Evolutionary conservation across 1,140 invertebrate species (phyloP).

Genomic region (Orchesella cincta): DNA sequence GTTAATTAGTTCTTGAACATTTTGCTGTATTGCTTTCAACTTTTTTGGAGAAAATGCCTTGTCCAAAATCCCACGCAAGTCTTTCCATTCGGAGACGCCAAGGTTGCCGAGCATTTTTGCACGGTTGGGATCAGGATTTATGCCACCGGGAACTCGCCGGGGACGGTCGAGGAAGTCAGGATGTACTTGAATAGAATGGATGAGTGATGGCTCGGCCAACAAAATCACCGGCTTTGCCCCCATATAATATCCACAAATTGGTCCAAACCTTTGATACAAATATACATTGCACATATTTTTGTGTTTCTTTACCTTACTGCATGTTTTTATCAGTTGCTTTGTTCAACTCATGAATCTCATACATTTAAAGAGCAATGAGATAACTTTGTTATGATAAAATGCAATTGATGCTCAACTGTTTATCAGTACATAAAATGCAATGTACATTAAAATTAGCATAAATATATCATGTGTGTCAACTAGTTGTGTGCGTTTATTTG

Average conservation of each 20-base stretch:
- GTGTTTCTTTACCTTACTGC: neutral
- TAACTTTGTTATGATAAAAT: neutral
- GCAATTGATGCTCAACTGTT: neutral
- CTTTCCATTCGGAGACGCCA: conserved; percentile 31
- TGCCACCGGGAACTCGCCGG: conserved; percentile 43
- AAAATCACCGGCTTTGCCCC: conserved; percentile 43
- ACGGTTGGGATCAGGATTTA: conserved; percentile 41
- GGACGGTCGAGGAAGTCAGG: conserved; percentile 32
- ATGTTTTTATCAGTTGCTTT: neutral
- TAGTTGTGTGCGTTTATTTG: no score
- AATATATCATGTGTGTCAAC: no score
- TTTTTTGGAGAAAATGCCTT: conserved; percentile 8
- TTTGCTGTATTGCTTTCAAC: conserved; percentile 16
- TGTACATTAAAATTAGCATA: no score
- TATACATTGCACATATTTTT: neutral
- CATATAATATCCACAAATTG: conserved; percentile 42
- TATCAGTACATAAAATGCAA: neutral
- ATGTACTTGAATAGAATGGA: neutral
- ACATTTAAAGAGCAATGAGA: neutral
- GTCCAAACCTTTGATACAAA: conserved; percentile 34
- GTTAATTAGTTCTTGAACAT: neutral
- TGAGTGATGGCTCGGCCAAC: conserved; percentile 18
- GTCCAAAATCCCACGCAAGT: conserved; percentile 4
- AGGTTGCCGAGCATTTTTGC: conserved; percentile 43
- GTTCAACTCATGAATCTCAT: neutral